Base-by-base conservation (phyloP, 2,113 vertebrate species). In the Syngnathus typhle region DNA sequence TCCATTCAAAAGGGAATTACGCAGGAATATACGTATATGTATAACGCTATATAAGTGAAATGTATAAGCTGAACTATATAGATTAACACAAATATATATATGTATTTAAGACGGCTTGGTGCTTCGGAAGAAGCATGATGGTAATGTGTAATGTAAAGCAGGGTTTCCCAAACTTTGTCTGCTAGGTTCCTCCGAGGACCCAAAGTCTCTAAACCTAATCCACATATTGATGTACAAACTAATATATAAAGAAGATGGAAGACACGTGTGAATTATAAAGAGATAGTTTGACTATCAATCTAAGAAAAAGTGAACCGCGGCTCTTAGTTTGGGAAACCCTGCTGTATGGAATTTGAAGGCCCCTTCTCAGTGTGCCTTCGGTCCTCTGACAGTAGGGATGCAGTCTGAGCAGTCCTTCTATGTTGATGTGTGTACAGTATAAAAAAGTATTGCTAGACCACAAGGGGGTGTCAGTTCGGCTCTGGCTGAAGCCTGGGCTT, bases 1-100 rank as follows among this genome's bases (percentile, higher is more conserved):
- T 19, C 68, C 68, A 67, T 73, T 80, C 72, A 77, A 85, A 87
- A 84, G 85, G 88, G 82, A 87, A 81, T 85, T 72, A 64, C 63
- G 52, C 74, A 72, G 36, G 88, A 91, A 90, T 90, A 87, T 90
- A 91, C 88, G 88, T 90, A 91, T 90, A 91, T 89, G 88, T 89
- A 86, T 82, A 85, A 81, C 77, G 69, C 66, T 80, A 80, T 79
- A 85, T 83, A 76, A 84, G 85, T 84, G 64, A 88, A 79, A 80
- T 46, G 65, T 78, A 86, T 85, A 90, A 86, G 86, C 84, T 89
- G 79, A 87, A 83, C 84, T 87, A 59, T 44, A 76, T 59, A 52
- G 56, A 63, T 44, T 52, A 56, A 79, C 77, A 74, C 69, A 74
- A 70, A 76, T 82, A 64, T 64, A 68, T 69, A 72, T 32, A 32